A percentile compares a stretch with the other conserved stretches of the same genome.
Conservation (phyloP, 2,113 vertebrate genomes). For the Menura novaehollandiae region DNA sequence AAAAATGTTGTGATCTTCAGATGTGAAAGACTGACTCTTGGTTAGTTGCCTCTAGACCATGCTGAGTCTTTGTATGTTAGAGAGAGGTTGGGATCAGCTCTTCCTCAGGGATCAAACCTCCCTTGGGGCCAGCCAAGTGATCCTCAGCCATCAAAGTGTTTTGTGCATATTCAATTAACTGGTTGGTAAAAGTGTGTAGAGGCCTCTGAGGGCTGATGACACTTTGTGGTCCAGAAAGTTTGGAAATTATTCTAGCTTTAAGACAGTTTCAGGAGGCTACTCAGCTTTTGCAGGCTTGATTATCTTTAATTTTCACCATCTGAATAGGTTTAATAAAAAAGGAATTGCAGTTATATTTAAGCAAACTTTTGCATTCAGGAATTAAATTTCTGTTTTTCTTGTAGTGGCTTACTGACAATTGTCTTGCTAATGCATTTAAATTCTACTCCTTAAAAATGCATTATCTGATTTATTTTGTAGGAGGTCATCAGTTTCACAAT, state of each 20-base stretch:
- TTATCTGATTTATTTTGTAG: background rate
- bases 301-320: background rate
- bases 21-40: background rate
- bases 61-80: background rate
- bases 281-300: background rate
- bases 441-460: constrained; percentile 5
- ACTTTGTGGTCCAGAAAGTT: background rate
- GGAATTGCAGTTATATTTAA: background rate
- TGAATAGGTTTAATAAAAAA: background rate
- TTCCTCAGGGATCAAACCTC: background rate
- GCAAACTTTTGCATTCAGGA: background rate
- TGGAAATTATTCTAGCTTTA: background rate
- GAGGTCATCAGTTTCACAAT: constrained; percentile 38
- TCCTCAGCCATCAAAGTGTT: background rate
- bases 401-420: background rate
- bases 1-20: background rate
- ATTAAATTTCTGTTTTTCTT: background rate
- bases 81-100: background rate
- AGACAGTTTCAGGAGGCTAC: background rate
- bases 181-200: background rate
- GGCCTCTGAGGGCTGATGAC: background rate
- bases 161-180: background rate
- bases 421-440: background rate
- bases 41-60: background rate
- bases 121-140: background rate